Evolutionary conservation across 2,888 invertebrate genomes (phyloP), one percentile per base, ranked within the genome.

Genomic region (Achlya flavicornis): DNA sequence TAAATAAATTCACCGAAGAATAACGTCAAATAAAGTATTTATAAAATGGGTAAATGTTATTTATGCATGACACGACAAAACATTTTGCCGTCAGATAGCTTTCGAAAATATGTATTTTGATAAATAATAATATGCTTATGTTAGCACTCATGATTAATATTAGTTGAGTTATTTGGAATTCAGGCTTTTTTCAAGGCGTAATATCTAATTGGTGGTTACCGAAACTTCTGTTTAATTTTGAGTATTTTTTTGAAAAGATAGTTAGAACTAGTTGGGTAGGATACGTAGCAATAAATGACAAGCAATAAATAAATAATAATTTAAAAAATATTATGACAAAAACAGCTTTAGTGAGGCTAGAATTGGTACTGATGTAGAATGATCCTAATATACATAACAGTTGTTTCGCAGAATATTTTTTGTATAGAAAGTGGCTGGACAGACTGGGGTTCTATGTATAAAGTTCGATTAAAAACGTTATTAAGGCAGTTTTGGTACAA

Each of bases 291-390:
- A 91, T 92, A 92, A 90, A 85, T 79, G 83, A 91, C 83, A 85
- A 93, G 93, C 92, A 93, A 93, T 93, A 90, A 87, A 80, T 83
- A 80, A 85, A 81, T 80, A 82, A 79, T 81, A 80, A 84, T 81
- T 71, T 78, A 76, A 78, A 77, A 85, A 81, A 78, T 80, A 81
- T 75, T 71, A 77, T 69, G 16, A 80, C 66, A 76, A 73, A 76
- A 60, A 72, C 82, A 80, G 93, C 93, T 92, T 92, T 92, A 92
- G 92, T 84, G 80, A 90, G 87, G 93, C 93, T 93, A 93, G 92
- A 86, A 86, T 89, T 86, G 90, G 91, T 92, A 93, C 91, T 91
- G 92, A 91, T 76, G 84, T 92, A 92, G 90, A 83, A 77, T 69
- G 83, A 86, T 84, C 84, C 81, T 86, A 43, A 87, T 86, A 86